phyloP scores from a whole-genome alignment of 2,797 vertebrate species.

The Xiphophorus birchmanni region DNA sequence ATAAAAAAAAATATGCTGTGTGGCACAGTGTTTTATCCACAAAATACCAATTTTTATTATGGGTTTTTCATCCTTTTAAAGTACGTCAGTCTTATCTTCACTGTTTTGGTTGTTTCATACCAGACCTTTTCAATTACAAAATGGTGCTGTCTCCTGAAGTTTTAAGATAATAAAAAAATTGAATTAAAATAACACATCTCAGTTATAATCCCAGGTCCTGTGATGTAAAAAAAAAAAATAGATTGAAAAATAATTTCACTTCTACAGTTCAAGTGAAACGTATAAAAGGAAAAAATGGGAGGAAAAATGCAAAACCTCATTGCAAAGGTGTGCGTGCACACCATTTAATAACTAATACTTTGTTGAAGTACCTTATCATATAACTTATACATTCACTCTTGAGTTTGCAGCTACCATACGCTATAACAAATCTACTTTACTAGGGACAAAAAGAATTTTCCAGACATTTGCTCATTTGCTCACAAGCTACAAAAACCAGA shows the following conservation, averaged over 20 bases:
- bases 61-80: not conserved
- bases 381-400: not conserved
- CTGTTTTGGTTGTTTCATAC: not conserved
- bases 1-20: not conserved
- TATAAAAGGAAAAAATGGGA: not conserved
- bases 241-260: not conserved
- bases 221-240: not conserved
- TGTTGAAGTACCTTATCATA: not conserved
- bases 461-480: not conserved
- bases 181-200: not conserved
- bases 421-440: not conserved
- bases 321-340: not conserved
- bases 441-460: not conserved
- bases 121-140: not conserved
- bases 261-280: not conserved
- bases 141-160: not conserved
- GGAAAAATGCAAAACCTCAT: not conserved
- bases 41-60: constrained; percentile 4
- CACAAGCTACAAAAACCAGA: not conserved
- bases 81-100: not conserved
- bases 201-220: not conserved
- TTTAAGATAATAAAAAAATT: not conserved
- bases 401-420: not conserved
- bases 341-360: not conserved
- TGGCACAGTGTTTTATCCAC: not conserved